These are phyloP conservation scores for Machaerirhynchus nigripectus DNA, from an alignment of 2,113 vertebrate genomes.

Conservation along the genomic window DNA sequence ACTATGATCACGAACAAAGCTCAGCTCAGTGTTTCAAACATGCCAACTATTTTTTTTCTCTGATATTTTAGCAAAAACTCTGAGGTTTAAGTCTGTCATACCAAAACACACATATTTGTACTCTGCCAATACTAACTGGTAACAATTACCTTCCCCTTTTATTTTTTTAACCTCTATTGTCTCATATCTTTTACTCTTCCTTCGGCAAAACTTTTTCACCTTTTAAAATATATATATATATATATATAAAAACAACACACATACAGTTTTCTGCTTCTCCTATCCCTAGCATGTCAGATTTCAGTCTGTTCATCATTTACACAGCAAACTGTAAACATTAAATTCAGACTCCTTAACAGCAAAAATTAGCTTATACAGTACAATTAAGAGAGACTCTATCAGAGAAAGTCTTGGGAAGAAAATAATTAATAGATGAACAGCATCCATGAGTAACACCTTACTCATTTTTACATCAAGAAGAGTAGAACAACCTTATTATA, in stretches of 20 bases:
- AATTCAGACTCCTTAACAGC: background rate
- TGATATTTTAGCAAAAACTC: background rate
- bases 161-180: background rate
- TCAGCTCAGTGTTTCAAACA: background rate
- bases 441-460: background rate
- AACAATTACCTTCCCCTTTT: background rate
- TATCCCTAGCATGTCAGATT: background rate
- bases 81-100: background rate
- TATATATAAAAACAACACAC: accelerated
- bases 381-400: background rate
- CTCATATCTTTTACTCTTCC: background rate
- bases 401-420: background rate
- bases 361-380: background rate
- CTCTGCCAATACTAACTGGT: background rate
- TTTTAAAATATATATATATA: background rate
- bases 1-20: background rate
- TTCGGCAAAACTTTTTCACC: background rate
- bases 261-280: background rate
- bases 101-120: background rate
- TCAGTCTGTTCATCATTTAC: background rate
- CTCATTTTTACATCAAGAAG: background rate
- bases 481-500: background rate
- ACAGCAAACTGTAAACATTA: background rate
- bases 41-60: background rate
- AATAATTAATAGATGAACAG: background rate